Evolutionary conservation across 1,140 invertebrate genomes (phyloP), one percentile per base, ranked within the genome.

Genomic region (Caerostris darwini): DNA sequence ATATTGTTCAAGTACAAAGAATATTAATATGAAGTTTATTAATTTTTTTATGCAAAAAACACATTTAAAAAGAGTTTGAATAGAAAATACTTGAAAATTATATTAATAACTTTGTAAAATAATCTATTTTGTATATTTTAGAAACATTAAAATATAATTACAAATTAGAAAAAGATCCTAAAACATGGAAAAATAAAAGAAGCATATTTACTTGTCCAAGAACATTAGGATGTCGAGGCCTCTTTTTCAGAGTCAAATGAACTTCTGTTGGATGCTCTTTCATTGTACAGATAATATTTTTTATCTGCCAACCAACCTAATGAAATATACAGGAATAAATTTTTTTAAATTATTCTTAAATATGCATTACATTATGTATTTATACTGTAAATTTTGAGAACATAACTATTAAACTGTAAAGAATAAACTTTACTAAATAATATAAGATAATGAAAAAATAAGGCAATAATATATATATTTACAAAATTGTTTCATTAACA

Each of bases 161-260:
- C 7, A 12, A 12, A 56, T 3, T 1, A 14, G 53, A 71, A 14
- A 17, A n/a, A 19, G 19, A n/a, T 58, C 58, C 19, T 81, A 67
- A 7, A 53, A 14, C 57, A 14, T 86, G 91, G 53, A 56, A 50
- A 58, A 34, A 34, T 34, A 34, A 34, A 34, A 34, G 34, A 34
- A 34, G 2, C 34, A 34, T 34, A 34, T 95, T 95, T 71, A 98
- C 97, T 95, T 98, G 98, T 3, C 98, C 98, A 95, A 98, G 98
- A 85, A 98, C 97, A 96, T 98, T 98, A 3, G 97, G 97, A 95
- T 98, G 98, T 77, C 97, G 97, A 0, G 98, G 98, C 7, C 98
- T 96, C 95, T 98, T 98, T 96, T 98, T 99, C 12, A 98, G 95
- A 0, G 98, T 98, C 57, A 99, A 96, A 56, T 98, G 97, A 93